Conservation (phyloP, 2,797 vertebrate genomes). For the Mus caroli region DNA sequence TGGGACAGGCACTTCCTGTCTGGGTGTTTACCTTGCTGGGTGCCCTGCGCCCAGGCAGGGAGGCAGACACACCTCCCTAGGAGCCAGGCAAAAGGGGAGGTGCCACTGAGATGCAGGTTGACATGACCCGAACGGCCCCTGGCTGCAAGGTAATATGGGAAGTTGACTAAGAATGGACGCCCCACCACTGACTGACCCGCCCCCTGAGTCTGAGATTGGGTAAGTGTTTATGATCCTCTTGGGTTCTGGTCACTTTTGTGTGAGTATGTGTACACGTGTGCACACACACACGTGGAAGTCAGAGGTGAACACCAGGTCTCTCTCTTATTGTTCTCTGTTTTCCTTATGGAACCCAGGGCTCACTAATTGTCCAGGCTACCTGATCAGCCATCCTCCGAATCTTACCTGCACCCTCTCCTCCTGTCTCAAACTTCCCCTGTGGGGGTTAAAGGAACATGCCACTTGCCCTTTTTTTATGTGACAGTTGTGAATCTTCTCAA, state of each 20-base stretch:
- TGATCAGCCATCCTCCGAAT: no score
- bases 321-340: neutral
- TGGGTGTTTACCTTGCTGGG: slow-evolving; percentile 86
- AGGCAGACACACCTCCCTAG: slow-evolving; percentile 22
- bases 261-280: no score
- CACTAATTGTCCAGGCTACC: neutral
- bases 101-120: neutral
- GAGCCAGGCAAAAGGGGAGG: neutral
- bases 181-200: neutral
- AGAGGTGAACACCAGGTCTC: neutral
- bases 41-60: slow-evolving; percentile 69
- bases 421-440: neutral
- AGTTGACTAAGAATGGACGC: no score
- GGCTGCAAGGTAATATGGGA: neutral
- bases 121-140: neutral
- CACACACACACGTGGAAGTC: neutral
- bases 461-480: neutral
- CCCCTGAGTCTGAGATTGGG: neutral
- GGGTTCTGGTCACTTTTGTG: neutral
- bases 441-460: neutral
- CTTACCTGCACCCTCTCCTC: neutral
- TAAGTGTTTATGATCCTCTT: neutral
- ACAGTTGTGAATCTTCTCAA: neutral
- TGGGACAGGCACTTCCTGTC: slow-evolving; percentile 68
- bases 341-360: no score